A percentile compares a stretch with the other conserved stretches of the same genome.
Conservation (phyloP, 2,888 invertebrate genomes). For the Theodoxus fluviatilis region DNA sequence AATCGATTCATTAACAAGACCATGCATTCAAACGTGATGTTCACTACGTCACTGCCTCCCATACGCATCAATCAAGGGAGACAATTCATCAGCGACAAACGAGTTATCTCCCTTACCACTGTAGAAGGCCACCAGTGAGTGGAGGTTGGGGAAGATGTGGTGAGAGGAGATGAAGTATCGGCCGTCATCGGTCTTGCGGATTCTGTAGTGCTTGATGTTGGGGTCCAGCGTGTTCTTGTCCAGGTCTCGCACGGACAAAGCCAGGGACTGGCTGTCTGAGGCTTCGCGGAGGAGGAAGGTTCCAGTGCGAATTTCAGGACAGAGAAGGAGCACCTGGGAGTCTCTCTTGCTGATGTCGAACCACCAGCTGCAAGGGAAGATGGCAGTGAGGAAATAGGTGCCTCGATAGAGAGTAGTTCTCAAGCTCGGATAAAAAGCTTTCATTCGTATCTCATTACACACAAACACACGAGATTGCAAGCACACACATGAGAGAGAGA, state of each 20-base stretch:
- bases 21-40: no score
- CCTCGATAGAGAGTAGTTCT: no score
- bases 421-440: background rate
- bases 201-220: constrained; percentile 97
- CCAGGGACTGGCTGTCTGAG: constrained; percentile 59
- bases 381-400: no score
- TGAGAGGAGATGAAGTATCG: constrained; percentile 98
- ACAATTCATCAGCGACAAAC: constrained; percentile 75
- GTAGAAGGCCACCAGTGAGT: no score
- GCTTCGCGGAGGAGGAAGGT: constrained; percentile 95
- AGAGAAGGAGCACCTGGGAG: constrained; percentile 89
- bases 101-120: no score
- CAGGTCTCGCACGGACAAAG: constrained; percentile 84
- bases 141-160: no score
- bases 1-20: no score
- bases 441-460: background rate
- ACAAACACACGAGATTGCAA: background rate
- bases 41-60: no score
- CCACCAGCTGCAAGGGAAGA: constrained; percentile 92
- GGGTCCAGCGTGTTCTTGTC: constrained; percentile 84
- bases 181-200: constrained; percentile 87
- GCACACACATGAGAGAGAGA: constrained; percentile 1
- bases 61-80: no score
- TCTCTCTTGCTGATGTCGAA: constrained; percentile 95
- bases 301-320: constrained; percentile 90